These are phyloP conservation scores for Platycercus adscitus DNA, from an alignment of 2,113 vertebrate genomes.

Conservation along the genomic window DNA sequence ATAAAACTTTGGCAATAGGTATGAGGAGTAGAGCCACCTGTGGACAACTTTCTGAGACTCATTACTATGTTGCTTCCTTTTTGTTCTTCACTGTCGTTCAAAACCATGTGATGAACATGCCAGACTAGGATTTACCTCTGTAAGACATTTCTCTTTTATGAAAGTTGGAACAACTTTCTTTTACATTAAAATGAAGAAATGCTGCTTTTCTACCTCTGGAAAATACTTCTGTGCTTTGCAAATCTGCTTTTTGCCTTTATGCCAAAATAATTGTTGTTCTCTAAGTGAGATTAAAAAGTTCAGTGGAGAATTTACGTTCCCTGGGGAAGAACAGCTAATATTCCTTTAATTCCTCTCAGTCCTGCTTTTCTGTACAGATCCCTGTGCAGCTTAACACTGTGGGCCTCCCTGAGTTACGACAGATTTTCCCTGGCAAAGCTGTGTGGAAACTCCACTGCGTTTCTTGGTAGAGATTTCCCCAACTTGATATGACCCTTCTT, in stretches of 20 bases:
- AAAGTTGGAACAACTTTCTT: neutral
- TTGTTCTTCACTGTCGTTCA: neutral
- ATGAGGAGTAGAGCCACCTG: neutral
- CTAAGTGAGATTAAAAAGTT: conserved; percentile 29
- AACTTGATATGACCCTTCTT: neutral
- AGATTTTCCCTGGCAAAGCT: neutral
- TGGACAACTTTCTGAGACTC: neutral
- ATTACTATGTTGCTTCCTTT: neutral
- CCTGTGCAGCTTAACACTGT: neutral
- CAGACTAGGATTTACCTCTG: neutral
- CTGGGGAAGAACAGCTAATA: neutral
- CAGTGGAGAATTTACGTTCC: neutral
- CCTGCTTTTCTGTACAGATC: neutral
- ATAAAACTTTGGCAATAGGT: neutral
- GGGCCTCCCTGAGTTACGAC: neutral
- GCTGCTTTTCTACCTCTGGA: neutral
- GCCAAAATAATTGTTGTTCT: neutral
- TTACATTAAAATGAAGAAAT: neutral
- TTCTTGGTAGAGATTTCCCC: neutral
- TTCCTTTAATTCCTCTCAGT: neutral
- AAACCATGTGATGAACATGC: neutral
- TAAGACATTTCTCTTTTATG: neutral
- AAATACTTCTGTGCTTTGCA: neutral
- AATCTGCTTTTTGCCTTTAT: neutral
- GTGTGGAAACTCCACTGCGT: neutral